Percentiles rank a stretch among this genome's conserved stretches.
These are phyloP conservation scores for Macrobrachium rosenbergii DNA, from an alignment of 1,140 invertebrate species.

Conservation along the genomic window DNA sequence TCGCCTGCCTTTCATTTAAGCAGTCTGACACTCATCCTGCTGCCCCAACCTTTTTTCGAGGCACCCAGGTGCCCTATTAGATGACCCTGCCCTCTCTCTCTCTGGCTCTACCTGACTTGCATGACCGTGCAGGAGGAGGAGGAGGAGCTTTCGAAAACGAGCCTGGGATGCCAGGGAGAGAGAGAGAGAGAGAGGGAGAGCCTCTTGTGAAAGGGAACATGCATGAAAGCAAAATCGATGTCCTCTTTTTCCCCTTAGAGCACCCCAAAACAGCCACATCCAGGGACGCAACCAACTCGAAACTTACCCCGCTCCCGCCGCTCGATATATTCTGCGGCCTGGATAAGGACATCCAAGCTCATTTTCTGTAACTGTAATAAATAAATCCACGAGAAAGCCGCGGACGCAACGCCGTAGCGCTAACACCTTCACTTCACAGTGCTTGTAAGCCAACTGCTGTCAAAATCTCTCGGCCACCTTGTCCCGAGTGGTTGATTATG, in stretches of 20 bases:
- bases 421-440: constrained; percentile 53
- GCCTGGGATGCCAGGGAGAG: too few relatives aligned
- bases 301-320: constrained; percentile 59
- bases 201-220: background rate
- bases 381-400: constrained; percentile 63
- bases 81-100: too few relatives aligned
- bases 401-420: constrained; percentile 59
- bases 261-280: background rate
- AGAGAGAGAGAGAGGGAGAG: too few relatives aligned
- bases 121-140: too few relatives aligned
- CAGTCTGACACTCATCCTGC: constrained; percentile 29
- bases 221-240: constrained; percentile 50
- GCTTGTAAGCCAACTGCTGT: constrained; percentile 60
- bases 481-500: constrained; percentile 30
- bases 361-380: constrained; percentile 50
- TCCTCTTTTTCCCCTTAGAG: constrained; percentile 23
- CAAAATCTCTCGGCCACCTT: constrained; percentile 61
- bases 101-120: background rate
- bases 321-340: constrained; percentile 60
- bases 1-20: constrained; percentile 31
- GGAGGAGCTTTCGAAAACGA: background rate
- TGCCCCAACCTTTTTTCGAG: background rate
- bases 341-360: constrained; percentile 59
- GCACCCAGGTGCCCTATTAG: too few relatives aligned
- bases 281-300: background rate